phyloP scores from a whole-genome alignment of 1,140 invertebrate genomes.

The Ruditapes philippinarum region DNA sequence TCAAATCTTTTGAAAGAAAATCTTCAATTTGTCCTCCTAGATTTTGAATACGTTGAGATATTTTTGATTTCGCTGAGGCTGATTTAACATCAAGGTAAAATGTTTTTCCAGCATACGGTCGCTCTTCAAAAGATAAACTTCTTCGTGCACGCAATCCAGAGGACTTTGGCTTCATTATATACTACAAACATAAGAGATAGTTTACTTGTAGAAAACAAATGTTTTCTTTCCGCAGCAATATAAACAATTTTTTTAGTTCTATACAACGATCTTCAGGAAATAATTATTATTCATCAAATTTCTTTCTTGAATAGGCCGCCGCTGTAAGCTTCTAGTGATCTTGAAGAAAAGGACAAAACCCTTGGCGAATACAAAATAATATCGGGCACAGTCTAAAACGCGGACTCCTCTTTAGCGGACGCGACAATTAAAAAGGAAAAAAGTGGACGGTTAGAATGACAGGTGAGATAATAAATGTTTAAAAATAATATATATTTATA shows the following conservation, averaged over 20 bases:
- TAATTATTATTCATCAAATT: background rate
- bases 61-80: slow-evolving; percentile 61
- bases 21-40: slow-evolving; percentile 74
- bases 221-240: no score
- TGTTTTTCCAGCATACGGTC: slow-evolving; percentile 59
- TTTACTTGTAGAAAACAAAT: background rate
- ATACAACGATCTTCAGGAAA: background rate
- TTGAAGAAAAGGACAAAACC: no score
- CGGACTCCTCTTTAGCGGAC: no score
- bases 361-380: no score
- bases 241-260: background rate
- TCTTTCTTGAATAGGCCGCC: slow-evolving; percentile 1
- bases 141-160: slow-evolving; percentile 61
- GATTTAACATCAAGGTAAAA: slow-evolving; percentile 77
- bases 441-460: no score
- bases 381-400: no score
- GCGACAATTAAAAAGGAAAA: no score
- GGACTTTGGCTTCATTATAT: slow-evolving; percentile 49
- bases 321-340: background rate
- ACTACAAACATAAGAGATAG: background rate
- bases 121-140: slow-evolving; percentile 68
- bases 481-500: no score
- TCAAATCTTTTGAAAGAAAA: slow-evolving; percentile 77
- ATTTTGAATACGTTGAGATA: slow-evolving; percentile 61
- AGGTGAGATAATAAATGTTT: no score